Evolutionary conservation across 2,888 invertebrate genomes (phyloP), one percentile per base, ranked within the genome.

Genomic region (Dolomedes plantarius): DNA sequence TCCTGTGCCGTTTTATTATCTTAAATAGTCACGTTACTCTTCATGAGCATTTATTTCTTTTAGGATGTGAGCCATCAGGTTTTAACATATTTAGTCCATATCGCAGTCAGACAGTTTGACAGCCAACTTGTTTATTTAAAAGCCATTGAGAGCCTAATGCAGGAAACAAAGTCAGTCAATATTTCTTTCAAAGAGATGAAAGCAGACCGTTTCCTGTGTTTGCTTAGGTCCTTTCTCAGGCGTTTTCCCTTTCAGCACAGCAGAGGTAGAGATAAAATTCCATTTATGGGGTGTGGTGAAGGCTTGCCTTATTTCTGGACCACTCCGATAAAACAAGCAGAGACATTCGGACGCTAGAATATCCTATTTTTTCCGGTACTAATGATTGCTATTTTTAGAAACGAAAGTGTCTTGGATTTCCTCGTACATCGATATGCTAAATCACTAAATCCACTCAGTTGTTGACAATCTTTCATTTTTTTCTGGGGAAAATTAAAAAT

Each of bases 131-230:
- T 56, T 56, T 19, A 56, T 56, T 56, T 23, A 56, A 56, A 56
- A 23, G 31, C 31, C 29, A n/a, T 65, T 29, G 62, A 31, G n/a
- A n/a, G 29, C 11, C 23, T 65, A 65, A 65, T 65, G 65, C 65
- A 29, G 65, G 31, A 29, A 65, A 65, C 65, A 31, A 16, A 31
- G 29, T 65, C 62, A 23, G 62, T 62, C 65, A 65, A 65, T 65
- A 65, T 65, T 65, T 65, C 29, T 31, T n/a, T 65, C 1, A 1
- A 5, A 16, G 6, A 65, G 65, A 65, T 65, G 16, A 65, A 65
- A 65, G 65, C 5, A 11, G 11, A 19, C 65, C 65, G 65, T 65
- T 65, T 65, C 65, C 65, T 65, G 65, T 65, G 31, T 65, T 65
- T 65, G 65, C 65, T 19, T 29, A 11, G 5, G 65, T n/a, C 6